These are phyloP conservation scores for Aphis craccivora DNA, from an alignment of 1,140 invertebrate genomes.

Conservation along the genomic window DNA sequence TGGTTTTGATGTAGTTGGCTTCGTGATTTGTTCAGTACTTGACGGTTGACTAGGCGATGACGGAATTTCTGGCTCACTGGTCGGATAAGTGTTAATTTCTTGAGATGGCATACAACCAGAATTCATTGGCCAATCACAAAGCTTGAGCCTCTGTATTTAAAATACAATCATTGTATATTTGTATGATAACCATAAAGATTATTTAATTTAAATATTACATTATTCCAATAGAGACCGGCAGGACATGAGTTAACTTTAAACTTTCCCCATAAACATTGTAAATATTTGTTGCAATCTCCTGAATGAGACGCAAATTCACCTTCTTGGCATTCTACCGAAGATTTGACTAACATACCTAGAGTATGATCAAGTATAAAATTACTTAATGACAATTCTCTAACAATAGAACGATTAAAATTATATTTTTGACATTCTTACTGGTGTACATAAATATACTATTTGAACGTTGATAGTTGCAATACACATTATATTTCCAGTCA, in stretches of 20 bases:
- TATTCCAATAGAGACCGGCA: conserved; percentile 80
- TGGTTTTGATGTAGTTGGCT: conserved; percentile 57
- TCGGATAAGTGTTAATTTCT: conserved; percentile 36
- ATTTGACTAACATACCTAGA: conserved; percentile 7
- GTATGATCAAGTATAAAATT: neutral
- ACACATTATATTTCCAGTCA: conserved; percentile 71
- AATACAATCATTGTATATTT: conserved; percentile 25
- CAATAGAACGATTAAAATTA: neutral
- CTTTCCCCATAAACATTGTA: conserved; percentile 80
- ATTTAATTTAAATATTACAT: conserved; percentile 64
- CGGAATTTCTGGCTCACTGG: neutral
- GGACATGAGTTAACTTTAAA: conserved; percentile 76
- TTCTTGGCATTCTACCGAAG: conserved; percentile 59
- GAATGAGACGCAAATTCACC: conserved; percentile 61
- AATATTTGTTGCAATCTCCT: conserved; percentile 76
- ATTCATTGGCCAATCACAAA: conserved; percentile 82
- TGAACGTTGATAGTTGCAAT: conserved; percentile 61
- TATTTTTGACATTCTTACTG: neutral
- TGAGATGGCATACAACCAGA: conserved; percentile 69
- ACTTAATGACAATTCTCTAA: neutral
- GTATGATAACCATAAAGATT: neutral
- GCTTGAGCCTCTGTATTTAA: conserved; percentile 65
- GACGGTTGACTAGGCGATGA: conserved; percentile 8
- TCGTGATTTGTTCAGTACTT: conserved; percentile 60
- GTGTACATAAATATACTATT: neutral